Base-by-base conservation (phyloP, 2,888 invertebrate genomes). In the Xanthostigma xanthostigma region DNA sequence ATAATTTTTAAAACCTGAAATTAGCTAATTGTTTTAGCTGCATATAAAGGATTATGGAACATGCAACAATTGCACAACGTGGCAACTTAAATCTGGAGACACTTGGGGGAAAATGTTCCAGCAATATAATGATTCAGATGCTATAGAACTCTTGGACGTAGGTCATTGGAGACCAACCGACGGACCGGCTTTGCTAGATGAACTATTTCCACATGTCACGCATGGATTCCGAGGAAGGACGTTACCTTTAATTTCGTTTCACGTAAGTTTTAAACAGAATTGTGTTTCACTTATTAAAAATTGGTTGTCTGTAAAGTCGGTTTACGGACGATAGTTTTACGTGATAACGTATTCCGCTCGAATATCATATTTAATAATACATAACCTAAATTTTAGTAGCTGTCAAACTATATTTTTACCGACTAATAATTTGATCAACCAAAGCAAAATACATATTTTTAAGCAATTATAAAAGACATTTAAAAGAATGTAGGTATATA, bases 141-240 rank as follows among this genome's bases (percentile, higher is more conserved):
- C 11, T 14, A 60, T 61, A 5, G 60, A 67, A 40, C 54, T 74
- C 36, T 56, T 73, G 10, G 58, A 80, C 60, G 78, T 84, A 2
- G 90, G 87, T 1, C 71, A 64, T 36, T 91, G 91, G 91, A 75
- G 78, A 50, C 81, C 86, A 0, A 72, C 77, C 36, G 73, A 78
- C 52, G 89, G 88, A 0, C 69, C 80, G 35, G 68, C 72, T 39
- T 72, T 82, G 54, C 67, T 68, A 0, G 88, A 90, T 59, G 74
- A 76, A 11, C 62, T 89, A 36, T 91, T 91, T 65, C 87, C 89
- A 0, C 89, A 91, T 59, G 73, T 84, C 0, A 73, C 72, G 1
- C 81, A 90, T 52, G 85, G 87, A 9, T 91, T 91, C 58, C 72
- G 88, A 42, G 81, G 83, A 34, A 79, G 80, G 55, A 73, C 68